These are phyloP conservation scores for Schlechtendalia chinensis DNA, from an alignment of 1,140 invertebrate species.

Conservation along the genomic window DNA sequence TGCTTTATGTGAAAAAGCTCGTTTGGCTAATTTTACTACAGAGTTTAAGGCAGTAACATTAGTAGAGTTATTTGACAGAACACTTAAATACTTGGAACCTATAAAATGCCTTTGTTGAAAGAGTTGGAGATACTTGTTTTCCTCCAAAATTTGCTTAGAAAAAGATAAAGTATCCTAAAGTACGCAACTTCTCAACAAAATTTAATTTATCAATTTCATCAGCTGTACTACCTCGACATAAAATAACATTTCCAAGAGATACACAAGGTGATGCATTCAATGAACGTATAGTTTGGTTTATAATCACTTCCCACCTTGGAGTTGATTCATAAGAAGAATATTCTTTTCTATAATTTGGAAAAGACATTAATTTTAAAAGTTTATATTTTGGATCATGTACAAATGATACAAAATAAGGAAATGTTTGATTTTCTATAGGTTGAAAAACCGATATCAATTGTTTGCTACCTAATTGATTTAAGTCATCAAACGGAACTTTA, in stretches of 20 bases:
- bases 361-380: conserved; percentile 20
- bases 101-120: conserved; percentile 37
- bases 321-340: conserved; percentile 42
- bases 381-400: conserved; percentile 28
- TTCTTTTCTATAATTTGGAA: conserved; percentile 42
- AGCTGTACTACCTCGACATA: conserved; percentile 13
- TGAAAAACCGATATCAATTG: conserved; percentile 36
- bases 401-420: conserved; percentile 29
- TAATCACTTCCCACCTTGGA: conserved; percentile 36
- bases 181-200: conserved; percentile 19
- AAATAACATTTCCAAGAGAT: conserved; percentile 27
- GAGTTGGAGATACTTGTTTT: conserved; percentile 3
- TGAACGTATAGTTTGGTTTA: conserved; percentile 39
- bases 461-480: conserved; percentile 30
- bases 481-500: conserved; percentile 31
- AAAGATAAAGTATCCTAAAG: conserved; percentile 17
- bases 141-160: conserved; percentile 8
- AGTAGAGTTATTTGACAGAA: conserved; percentile 24
- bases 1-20: conserved; percentile 39
- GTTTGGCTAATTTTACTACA: conserved; percentile 23
- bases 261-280: not conserved
- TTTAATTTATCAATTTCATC: not conserved
- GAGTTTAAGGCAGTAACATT: conserved; percentile 27
- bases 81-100: conserved; percentile 43
- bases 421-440: conserved; percentile 27